phyloP scores from a whole-genome alignment of 2,888 invertebrate genomes.

The Torymus auratus region DNA sequence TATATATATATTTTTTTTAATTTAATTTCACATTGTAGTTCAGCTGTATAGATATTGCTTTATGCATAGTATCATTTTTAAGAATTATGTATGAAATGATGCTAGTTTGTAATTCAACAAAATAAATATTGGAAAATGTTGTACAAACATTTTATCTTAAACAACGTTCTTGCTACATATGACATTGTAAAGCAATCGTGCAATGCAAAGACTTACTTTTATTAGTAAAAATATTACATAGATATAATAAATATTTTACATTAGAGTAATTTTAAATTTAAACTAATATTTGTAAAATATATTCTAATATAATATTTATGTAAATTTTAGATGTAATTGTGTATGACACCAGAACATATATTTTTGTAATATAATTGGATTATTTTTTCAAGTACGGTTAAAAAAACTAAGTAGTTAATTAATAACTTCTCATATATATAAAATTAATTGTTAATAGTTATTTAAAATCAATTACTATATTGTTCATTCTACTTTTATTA shows the following conservation, averaged over 20 bases:
- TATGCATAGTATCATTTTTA: slow-evolving; percentile 45
- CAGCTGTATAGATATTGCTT: slow-evolving; percentile 62
- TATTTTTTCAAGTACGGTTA: no score
- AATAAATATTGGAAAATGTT: slow-evolving; percentile 10
- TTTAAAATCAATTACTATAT: no score
- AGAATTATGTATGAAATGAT: background rate
- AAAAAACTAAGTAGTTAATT: no score
- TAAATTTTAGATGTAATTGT: no score
- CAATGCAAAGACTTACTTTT: background rate
- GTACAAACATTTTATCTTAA: slow-evolving; percentile 47
- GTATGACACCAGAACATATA: no score
- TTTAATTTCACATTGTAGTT: slow-evolving; percentile 73
- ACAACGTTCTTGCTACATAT: slow-evolving; percentile 4
- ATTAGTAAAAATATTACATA: no score
- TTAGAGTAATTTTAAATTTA: no score
- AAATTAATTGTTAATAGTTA: background rate
- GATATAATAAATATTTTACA: no score
- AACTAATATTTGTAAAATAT: background rate
- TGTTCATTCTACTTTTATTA: no score
- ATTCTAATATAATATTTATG: background rate
- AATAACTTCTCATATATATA: no score
- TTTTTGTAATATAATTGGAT: no score
- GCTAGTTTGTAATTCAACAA: background rate
- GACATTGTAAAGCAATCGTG: background rate
- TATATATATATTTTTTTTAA: slow-evolving; percentile 63